Base-by-base conservation (phyloP, 2,113 vertebrate genomes). In the Microcebus tavaratra region DNA sequence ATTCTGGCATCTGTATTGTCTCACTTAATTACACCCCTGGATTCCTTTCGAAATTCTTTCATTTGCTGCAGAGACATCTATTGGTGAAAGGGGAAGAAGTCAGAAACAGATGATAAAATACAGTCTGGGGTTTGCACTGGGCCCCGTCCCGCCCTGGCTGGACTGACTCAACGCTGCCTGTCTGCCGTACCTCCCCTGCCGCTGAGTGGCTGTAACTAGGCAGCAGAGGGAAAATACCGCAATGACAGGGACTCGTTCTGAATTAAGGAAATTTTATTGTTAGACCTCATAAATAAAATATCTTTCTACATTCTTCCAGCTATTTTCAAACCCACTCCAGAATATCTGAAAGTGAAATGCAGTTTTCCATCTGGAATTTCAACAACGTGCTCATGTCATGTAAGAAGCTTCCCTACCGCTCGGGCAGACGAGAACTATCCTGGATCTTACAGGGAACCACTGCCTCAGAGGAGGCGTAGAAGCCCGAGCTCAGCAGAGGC, bases 21-120 rank as follows among this genome's bases (percentile, higher is more conserved):
- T 98, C 83, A 17, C 90, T 96, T 96, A 97, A 96, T 91, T 96
- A 92, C 87, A 73, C 80, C 95, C 90, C 88, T 95, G 94, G 97
- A 96, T 39, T 92, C 72, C 76, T 88, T 97, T 97, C 88, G 96
- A 88, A 93, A 94, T 20, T 20, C 31, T 92, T n/a, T 2, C 63
- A 9, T 63, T 97, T 63, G 70, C 86, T 80, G 29, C 25, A 17
- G 59, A 39, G 96, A 73, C 97, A 42, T 48, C 93, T 97, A 39
- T 85, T 67, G 93, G 83, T 5, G 25, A 27, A 4, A 20, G 36
- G 34, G 55, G 25, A 4, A 4, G 55, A 75, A 55, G 75, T 79
- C 83, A 29, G 68, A 88, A 10, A 4, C 1, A 6, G 20, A 78
- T 3, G 3, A 87, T 68, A 36, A 18, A 23, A 12, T 4, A 3